A percentile compares a stretch with the other conserved stretches of the same genome.
Evolutionary conservation across 2,113 vertebrate genomes (phyloP).

Genomic region (Pseudonaja textilis): DNA sequence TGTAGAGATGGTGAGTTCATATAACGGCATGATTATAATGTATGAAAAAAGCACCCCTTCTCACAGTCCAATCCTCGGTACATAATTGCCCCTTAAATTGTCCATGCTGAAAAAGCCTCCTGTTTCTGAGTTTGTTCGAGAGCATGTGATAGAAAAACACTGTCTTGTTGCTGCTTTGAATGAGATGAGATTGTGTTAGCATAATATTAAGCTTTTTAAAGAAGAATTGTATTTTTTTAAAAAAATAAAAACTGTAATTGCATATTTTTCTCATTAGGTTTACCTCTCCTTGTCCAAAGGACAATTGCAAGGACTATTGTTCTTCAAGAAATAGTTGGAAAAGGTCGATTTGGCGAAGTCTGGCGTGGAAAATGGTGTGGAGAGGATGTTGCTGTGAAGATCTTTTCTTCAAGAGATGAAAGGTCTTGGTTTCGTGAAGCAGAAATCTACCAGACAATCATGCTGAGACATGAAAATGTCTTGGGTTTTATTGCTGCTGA

Average conservation of each 20-base stretch:
- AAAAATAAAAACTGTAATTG: rapidly evolving
- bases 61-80: neutral
- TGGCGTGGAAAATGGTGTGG: conserved; percentile 96
- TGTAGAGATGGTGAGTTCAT: too few species aligned
- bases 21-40: neutral
- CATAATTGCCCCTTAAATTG: neutral
- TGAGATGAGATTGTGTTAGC: neutral
- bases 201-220: neutral
- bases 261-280: conserved; percentile 66
- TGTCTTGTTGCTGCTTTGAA: neutral
- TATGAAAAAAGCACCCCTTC: neutral
- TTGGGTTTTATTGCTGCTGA: conserved; percentile 97
- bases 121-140: neutral
- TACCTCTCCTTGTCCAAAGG: conserved; percentile 92
- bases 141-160: neutral
- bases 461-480: conserved; percentile 96
- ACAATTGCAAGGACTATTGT: conserved; percentile 95
- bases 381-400: conserved; percentile 96
- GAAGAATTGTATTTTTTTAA: neutral
- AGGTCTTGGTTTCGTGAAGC: conserved; percentile 97
- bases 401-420: conserved; percentile 95
- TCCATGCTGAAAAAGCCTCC: neutral
- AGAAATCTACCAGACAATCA: conserved; percentile 95
- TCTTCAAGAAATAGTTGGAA: conserved; percentile 93
- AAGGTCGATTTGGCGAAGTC: conserved; percentile 93